These are phyloP conservation scores for Intellagama lesueurii DNA, from an alignment of 2,797 vertebrate genomes.

Conservation along the genomic window DNA sequence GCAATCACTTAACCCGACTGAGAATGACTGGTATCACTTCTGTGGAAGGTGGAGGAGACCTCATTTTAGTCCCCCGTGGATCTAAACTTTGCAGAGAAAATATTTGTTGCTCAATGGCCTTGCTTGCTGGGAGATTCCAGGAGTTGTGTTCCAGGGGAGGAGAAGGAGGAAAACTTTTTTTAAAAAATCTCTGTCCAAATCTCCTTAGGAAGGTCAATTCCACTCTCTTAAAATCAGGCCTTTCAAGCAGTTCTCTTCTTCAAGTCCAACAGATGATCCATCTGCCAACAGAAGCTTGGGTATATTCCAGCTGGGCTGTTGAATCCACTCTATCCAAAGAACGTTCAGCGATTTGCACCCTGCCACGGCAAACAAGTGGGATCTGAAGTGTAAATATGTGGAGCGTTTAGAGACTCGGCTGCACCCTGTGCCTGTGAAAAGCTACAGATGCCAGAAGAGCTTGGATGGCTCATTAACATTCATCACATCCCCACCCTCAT, in stretches of 20 bases:
- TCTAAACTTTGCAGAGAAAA: no score
- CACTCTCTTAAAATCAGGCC: not conserved
- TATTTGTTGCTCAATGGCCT: no score
- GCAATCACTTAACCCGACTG: no score
- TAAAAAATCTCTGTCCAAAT: no score
- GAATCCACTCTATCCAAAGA: not conserved
- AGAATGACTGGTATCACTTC: no score
- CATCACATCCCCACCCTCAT: conserved; percentile 70
- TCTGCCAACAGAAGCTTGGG: conserved; percentile 16
- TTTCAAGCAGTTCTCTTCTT: conserved; percentile 31
- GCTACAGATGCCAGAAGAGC: conserved; percentile 46
- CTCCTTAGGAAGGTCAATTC: not conserved
- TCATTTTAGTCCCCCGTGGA: no score
- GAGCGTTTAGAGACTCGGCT: not conserved
- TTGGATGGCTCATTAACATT: conserved; percentile 74
- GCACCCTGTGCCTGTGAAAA: conserved; percentile 51
- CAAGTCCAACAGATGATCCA: not conserved
- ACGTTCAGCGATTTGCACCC: not conserved
- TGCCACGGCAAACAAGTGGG: conserved; percentile 13
- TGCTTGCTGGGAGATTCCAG: not conserved
- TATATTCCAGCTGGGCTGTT: not conserved
- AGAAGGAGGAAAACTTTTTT: not conserved
- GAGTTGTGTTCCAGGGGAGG: not conserved
- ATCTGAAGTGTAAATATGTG: conserved; percentile 15
- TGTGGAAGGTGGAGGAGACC: no score